Conservation (phyloP, 2,113 vertebrate genomes). For the Hippocampus abdominalis region DNA sequence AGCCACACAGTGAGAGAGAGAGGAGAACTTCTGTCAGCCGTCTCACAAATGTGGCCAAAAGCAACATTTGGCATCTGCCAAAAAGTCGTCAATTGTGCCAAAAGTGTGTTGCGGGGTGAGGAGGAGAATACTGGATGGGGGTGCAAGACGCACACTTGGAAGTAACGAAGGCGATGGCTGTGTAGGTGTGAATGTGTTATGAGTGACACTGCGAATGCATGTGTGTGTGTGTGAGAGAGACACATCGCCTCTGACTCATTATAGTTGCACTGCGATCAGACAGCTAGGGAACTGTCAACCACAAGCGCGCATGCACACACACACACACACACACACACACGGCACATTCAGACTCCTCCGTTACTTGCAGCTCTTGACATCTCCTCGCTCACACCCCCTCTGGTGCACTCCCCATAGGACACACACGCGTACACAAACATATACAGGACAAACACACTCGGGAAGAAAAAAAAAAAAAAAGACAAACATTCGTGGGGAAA, state of each 20-base stretch:
- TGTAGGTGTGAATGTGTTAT: slow-evolving; percentile 18
- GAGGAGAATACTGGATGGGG: slow-evolving; percentile 47
- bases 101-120: slow-evolving; percentile 11
- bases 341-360: slow-evolving; percentile 49
- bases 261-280: slow-evolving; percentile 68
- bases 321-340: slow-evolving; percentile 16
- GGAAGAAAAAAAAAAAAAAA: not conserved
- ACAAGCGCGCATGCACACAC: slow-evolving; percentile 29
- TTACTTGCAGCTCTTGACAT: slow-evolving; percentile 67
- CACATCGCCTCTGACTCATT: slow-evolving; percentile 71
- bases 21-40: slow-evolving; percentile 36
- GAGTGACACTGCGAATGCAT: slow-evolving; percentile 17
- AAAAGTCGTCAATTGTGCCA: slow-evolving; percentile 30
- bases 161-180: slow-evolving; percentile 25
- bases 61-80: slow-evolving; percentile 56
- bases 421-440: slow-evolving; percentile 23
- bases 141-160: slow-evolving; percentile 57
- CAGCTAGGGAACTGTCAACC: slow-evolving; percentile 61
- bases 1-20: slow-evolving; percentile 6
- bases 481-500: slow-evolving; percentile 6
- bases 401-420: slow-evolving; percentile 49
- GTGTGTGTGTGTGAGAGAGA: slow-evolving; percentile 44
- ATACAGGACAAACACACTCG: slow-evolving; percentile 8
- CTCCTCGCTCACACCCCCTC: slow-evolving; percentile 62
- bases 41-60: slow-evolving; percentile 57